A percentile compares a stretch with the other conserved stretches of the same genome.
Conservation (phyloP, 2,797 vertebrate species). For the Gouania willdenowi region DNA sequence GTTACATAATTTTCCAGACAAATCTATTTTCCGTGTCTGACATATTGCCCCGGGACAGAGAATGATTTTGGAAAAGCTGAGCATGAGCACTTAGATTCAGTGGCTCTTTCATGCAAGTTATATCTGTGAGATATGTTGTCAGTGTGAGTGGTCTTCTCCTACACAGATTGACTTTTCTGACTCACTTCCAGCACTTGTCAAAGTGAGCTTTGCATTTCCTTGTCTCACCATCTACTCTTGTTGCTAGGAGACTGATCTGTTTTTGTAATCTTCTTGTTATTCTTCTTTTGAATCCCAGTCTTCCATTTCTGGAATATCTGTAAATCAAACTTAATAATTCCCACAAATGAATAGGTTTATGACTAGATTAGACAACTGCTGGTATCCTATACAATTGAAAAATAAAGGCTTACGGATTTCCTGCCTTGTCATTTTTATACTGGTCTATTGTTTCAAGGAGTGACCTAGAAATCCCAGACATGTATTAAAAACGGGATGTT, state of each 20-base stretch:
- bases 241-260: conserved; percentile 68
- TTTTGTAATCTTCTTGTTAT: conserved; percentile 35
- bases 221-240: conserved; percentile 49
- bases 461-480: not conserved
- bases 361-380: not conserved
- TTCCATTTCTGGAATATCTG: conserved; percentile 4
- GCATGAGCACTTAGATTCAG: not conserved
- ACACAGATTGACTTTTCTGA: conserved; percentile 28
- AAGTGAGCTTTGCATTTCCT: conserved; percentile 46
- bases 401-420: conserved; percentile 1
- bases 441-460: not conserved
- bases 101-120: conserved; percentile 5
- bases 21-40: not conserved
- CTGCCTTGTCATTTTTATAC: not conserved
- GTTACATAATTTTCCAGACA: too few relatives aligned
- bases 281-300: conserved; percentile 21
- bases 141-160: conserved; percentile 41
- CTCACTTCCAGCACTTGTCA: conserved; percentile 47
- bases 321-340: not conserved
- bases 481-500: not conserved
- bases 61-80: not conserved
- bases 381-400: not conserved
- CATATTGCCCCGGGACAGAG: not conserved
- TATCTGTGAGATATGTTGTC: conserved; percentile 2
- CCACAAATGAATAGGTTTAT: not conserved